phyloP scores from a whole-genome alignment of 2,113 vertebrate species.

The Aptenodytes patagonicus region DNA sequence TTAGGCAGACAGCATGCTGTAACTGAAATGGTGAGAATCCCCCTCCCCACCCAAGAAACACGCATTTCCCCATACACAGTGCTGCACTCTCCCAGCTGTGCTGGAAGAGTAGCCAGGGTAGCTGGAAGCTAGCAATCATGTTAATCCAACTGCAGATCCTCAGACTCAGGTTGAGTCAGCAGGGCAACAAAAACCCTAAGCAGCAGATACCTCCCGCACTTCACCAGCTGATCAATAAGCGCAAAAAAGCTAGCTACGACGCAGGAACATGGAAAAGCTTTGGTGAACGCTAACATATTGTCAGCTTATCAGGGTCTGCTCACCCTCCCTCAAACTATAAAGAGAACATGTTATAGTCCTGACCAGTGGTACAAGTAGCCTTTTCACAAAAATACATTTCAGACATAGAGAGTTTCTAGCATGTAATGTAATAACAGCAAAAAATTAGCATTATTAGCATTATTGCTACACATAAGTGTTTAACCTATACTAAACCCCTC shows the following conservation, averaged over 20 bases:
- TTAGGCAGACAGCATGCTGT: not conserved
- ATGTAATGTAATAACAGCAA: not conserved
- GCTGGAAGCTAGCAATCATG: not conserved
- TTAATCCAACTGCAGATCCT: not conserved
- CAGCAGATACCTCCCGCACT: not conserved
- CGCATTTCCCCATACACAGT: rapidly evolving
- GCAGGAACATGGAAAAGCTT: not conserved
- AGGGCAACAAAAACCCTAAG: not conserved
- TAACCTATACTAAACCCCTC: not conserved
- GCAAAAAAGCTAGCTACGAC: rapidly evolving
- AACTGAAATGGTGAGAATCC: not conserved
- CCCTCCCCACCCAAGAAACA: not conserved
- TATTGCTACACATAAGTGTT: not conserved
- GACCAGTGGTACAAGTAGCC: not conserved
- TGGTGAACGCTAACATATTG: not conserved
- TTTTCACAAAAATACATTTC: not conserved
- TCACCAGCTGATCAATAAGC: not conserved
- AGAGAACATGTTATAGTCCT: not conserved
- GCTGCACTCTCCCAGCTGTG: not conserved
- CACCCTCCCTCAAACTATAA: not conserved
- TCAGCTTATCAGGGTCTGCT: not conserved
- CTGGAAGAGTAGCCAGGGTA: not conserved
- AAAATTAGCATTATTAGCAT: not conserved
- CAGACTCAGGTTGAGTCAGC: not conserved
- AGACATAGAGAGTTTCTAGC: not conserved